phyloP scores from a whole-genome alignment of 2,888 invertebrate species.

The Machimus atricapillus region DNA sequence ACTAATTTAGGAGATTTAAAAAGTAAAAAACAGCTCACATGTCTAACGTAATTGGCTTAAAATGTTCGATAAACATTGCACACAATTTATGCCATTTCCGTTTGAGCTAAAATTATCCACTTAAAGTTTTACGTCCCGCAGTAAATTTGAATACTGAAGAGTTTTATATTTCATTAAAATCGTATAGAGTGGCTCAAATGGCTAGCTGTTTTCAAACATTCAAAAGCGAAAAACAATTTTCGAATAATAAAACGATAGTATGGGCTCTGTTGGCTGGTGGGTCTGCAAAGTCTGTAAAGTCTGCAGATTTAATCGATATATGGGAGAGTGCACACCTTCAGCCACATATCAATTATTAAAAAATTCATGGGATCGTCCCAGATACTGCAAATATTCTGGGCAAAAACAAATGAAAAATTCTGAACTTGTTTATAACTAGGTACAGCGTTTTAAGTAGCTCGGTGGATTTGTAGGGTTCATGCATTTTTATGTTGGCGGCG shows the following conservation, averaged over 20 bases:
- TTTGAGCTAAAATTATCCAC: background rate
- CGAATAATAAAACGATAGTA: background rate
- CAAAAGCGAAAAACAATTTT: background rate
- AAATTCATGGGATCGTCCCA: background rate
- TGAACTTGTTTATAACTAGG: background rate
- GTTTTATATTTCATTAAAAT: background rate
- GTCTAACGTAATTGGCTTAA: background rate
- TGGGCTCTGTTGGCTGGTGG: background rate
- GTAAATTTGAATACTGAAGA: background rate
- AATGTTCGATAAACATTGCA: background rate
- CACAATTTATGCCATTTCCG: background rate
- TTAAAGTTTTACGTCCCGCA: background rate
- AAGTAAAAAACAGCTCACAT: background rate
- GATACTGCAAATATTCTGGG: background rate
- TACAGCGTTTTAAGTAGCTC: background rate
- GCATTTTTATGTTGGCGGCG: background rate
- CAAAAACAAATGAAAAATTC: background rate
- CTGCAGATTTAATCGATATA: background rate
- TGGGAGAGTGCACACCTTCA: background rate
- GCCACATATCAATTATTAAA: background rate
- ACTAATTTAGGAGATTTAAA: background rate
- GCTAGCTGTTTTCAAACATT: background rate
- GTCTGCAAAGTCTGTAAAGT: background rate
- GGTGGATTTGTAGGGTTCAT: background rate
- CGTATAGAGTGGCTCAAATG: background rate